Evolutionary conservation across 2,797 vertebrate genomes (phyloP), one percentile per base, ranked within the genome.

Genomic region (Arvicola amphibius): DNA sequence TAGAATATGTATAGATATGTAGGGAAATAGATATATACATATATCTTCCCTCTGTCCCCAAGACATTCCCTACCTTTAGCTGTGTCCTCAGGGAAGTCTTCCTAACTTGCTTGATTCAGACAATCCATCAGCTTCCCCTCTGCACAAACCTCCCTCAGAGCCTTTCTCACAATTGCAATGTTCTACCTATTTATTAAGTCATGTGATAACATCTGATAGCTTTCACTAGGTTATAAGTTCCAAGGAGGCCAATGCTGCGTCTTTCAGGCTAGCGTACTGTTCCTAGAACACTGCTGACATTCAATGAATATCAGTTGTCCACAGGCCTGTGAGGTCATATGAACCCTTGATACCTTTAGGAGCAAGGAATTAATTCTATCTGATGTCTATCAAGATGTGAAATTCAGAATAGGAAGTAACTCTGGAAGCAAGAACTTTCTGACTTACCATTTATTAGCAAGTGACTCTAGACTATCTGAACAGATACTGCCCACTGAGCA

Each of bases 331-430:
- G 16, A 76, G 14, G 29, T 85, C 67, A 81, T 48, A 40, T 37
- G 37, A 74, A 32, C 8, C 65, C 13, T 23, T 14, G 3, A 43
- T 32, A 46, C 21, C 14, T 74, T 81, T 56, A 73, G 40, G 67
- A 90, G 13, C 37, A 59, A 93, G 65, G 40, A 5, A 11, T 71
- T 10, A 76, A 29, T 93, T 85, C 48, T 83, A 23, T 88, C 25
- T 48, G 27, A 85, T 78, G n/a, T 14, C 19, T 92, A 85, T 17
- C 1, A 34, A 86, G 80, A 74, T 10, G 56, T n/a, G 17, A 87
- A 92, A 87, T 90, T 92, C 32, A 61, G 53, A 92, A 63, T 8
- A 92, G 89, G 48, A 78, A 74, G 61, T 53, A 90, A 59, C 53
- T 80, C 32, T 85, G 86, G 73, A 80, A 88, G n/a, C 14, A 34